A percentile compares a stretch with the other conserved stretches of the same genome.
Evolutionary conservation across 2,888 invertebrate genomes (phyloP).

Genomic region (Napeogenes sylphis): DNA sequence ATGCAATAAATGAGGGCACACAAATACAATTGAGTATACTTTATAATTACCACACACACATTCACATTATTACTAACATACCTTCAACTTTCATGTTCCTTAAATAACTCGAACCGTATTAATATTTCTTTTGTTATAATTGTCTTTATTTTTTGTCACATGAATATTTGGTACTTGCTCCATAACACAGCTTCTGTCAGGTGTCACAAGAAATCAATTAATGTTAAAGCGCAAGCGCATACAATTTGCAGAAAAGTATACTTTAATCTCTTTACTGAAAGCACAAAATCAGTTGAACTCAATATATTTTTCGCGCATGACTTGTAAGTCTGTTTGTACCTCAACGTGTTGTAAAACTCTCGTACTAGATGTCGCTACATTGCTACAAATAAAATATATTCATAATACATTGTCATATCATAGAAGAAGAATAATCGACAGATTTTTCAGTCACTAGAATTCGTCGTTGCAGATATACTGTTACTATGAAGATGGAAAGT

Average conservation of each 20-base stretch:
- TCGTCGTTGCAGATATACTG: too few species aligned
- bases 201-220: slow-evolving; percentile 65
- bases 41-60: too few species aligned
- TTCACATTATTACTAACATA: slow-evolving; percentile 33
- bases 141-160: slow-evolving; percentile 22
- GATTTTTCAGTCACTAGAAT: too few species aligned
- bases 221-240: slow-evolving; percentile 65
- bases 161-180: slow-evolving; percentile 15
- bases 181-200: slow-evolving; percentile 30
- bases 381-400: background rate
- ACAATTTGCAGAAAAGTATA: slow-evolving; percentile 25
- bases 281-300: slow-evolving; percentile 26
- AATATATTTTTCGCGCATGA: slow-evolving; percentile 49
- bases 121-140: slow-evolving; percentile 18
- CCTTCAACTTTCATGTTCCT: slow-evolving; percentile 54
- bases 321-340: slow-evolving; percentile 25
- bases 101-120: slow-evolving; percentile 28
- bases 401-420: background rate
- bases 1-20: too few species aligned
- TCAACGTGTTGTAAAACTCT: background rate
- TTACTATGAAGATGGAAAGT: too few species aligned
- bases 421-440: too few species aligned
- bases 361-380: slow-evolving; percentile 10
- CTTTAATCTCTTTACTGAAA: slow-evolving; percentile 18
- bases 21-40: too few species aligned